Conservation (phyloP, 2,888 invertebrate genomes). For the Perizoma flavofasciatum region DNA sequence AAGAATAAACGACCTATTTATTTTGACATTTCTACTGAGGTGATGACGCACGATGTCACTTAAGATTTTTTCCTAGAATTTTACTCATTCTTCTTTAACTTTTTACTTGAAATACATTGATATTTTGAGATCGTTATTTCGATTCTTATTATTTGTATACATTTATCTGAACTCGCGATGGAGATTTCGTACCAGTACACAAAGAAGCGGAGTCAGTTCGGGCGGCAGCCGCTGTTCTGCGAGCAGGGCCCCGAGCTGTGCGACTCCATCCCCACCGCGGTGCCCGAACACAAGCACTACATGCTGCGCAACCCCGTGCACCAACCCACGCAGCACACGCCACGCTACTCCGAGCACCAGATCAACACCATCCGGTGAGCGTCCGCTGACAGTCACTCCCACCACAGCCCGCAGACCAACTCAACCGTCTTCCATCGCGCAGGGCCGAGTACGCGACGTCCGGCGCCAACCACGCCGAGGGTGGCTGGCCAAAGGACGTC, state of each 20-base stretch:
- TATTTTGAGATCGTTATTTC: no score
- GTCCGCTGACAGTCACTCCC: not conserved
- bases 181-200: constrained; percentile 63
- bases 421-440: constrained; percentile 8
- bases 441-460: constrained; percentile 82
- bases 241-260: constrained; percentile 64
- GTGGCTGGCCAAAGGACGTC: constrained; percentile 93
- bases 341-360: constrained; percentile 62
- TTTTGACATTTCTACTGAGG: no score
- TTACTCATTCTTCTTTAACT: no score
- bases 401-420: no score
- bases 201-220: constrained; percentile 72
- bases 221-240: constrained; percentile 77
- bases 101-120: no score
- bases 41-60: no score
- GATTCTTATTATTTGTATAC: constrained; percentile 1
- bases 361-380: constrained; percentile 83
- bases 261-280: constrained; percentile 62
- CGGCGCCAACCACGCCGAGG: constrained; percentile 89
- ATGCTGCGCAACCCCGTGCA: constrained; percentile 82
- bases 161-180: constrained; percentile 14
- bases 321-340: constrained; percentile 72
- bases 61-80: no score
- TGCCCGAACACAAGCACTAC: constrained; percentile 61
- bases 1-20: no score